Evolutionary conservation across 1,140 invertebrate species (phyloP).

Genomic region (Paralvinella palmiformis): DNA sequence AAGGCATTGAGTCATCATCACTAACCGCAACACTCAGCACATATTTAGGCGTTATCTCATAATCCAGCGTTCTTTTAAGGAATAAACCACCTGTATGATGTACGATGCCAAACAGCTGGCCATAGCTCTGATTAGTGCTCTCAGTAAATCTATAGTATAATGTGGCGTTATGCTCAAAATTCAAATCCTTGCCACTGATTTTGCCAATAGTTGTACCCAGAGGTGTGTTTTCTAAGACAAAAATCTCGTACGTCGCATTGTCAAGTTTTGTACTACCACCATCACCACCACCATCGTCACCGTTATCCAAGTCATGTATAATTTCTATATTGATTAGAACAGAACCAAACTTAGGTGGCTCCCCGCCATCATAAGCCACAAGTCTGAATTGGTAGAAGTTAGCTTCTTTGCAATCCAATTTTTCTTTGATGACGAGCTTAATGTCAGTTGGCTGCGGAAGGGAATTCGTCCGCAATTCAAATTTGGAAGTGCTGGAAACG

Average conservation of each 20-base stretch:
- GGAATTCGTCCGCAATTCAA: slow-evolving; percentile 15
- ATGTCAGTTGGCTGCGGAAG: slow-evolving; percentile 7
- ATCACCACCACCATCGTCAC: slow-evolving; percentile 33
- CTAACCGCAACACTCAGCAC: slow-evolving; percentile 2
- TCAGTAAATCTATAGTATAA: slow-evolving; percentile 73
- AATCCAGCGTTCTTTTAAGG: background rate
- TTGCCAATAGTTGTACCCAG: too few species aligned
- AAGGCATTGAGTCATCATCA: background rate
- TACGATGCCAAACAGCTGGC: slow-evolving; percentile 4
- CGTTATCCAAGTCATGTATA: slow-evolving; percentile 41
- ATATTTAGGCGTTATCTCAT: background rate
- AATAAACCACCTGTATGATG: background rate
- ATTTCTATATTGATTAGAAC: slow-evolving; percentile 13
- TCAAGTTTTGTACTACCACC: slow-evolving; percentile 58
- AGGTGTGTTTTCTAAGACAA: too few species aligned
- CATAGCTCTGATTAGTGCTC: background rate
- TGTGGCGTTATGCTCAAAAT: slow-evolving; percentile 70
- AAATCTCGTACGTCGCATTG: too few species aligned
- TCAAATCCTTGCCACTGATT: too few species aligned
- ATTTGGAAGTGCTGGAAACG: slow-evolving; percentile 7
- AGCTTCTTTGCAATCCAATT: slow-evolving; percentile 13
- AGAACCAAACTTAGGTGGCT: slow-evolving; percentile 5
- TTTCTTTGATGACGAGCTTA: slow-evolving; percentile 10
- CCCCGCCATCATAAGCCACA: slow-evolving; percentile 18
- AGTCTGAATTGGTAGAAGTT: slow-evolving; percentile 14